These are phyloP conservation scores for Pegoplata infirma DNA, from an alignment of 2,888 invertebrate species.

Conservation along the genomic window DNA sequence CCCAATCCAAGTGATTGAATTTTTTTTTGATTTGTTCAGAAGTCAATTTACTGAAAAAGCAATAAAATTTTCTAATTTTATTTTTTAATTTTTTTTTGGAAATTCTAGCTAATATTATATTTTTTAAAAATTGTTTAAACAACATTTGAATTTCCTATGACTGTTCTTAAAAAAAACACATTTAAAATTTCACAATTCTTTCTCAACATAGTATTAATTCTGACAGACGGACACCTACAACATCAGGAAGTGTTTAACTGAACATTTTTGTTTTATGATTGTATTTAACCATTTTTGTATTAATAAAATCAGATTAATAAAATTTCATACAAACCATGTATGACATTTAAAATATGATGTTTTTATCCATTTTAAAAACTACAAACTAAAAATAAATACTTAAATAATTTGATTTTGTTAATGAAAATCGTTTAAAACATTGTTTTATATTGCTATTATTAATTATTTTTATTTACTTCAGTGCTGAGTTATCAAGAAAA, in stretches of 20 bases:
- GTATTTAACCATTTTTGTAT: not conserved
- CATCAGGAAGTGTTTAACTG: constrained; percentile 26
- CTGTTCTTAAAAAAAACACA: too few species aligned
- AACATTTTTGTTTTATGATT: not conserved
- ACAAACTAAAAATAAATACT: not conserved
- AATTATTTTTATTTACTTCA: too few species aligned
- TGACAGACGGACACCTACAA: constrained; percentile 30
- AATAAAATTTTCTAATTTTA: too few species aligned
- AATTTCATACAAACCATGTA: constrained; percentile 12
- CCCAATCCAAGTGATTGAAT: too few species aligned
- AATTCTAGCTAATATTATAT: too few species aligned
- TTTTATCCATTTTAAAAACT: not conserved
- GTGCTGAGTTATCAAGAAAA: constrained; percentile 15
- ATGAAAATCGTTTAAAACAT: not conserved
- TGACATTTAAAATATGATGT: constrained; percentile 40
- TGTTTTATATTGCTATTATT: not conserved
- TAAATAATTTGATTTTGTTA: not conserved
- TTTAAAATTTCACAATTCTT: not conserved
- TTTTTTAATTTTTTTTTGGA: too few species aligned
- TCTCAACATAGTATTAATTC: not conserved
- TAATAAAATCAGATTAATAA: not conserved
- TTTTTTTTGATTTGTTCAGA: too few species aligned
- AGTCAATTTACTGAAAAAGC: too few species aligned
- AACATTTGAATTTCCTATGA: too few species aligned
- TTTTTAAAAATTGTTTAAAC: too few species aligned